Evolutionary conservation across 2,888 invertebrate species (phyloP).

Genomic region (Exocentrus adspersus): DNA sequence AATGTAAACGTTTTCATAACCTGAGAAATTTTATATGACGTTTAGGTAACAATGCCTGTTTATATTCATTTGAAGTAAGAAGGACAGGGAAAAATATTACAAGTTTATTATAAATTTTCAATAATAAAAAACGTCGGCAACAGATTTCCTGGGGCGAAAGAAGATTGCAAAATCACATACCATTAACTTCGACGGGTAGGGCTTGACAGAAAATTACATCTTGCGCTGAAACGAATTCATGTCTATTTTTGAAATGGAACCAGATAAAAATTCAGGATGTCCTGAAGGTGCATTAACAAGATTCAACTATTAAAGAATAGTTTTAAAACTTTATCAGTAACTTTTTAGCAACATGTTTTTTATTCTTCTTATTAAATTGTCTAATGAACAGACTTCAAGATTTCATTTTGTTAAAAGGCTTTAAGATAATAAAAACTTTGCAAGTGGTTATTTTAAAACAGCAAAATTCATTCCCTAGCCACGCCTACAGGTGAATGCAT

Average conservation of each 20-base stretch:
- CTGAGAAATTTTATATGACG: too few species aligned
- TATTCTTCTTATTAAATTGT: too few species aligned
- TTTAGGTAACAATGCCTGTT: too few species aligned
- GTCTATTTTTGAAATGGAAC: not conserved
- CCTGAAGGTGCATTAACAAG: too few species aligned
- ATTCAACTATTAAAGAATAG: too few species aligned
- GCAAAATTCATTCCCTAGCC: not conserved
- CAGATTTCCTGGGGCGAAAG: not conserved
- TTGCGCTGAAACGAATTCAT: not conserved
- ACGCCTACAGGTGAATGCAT: not conserved
- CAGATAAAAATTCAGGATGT: not conserved
- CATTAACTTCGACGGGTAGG: not conserved
- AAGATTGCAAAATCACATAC: not conserved
- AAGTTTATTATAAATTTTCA: constrained; percentile 1
- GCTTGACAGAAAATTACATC: not conserved
- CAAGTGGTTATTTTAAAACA: not conserved
- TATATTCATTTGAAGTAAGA: too few species aligned
- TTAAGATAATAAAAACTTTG: too few species aligned
- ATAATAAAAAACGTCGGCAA: not conserved
- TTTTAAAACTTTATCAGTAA: too few species aligned
- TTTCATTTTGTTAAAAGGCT: too few species aligned
- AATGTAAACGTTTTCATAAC: too few species aligned
- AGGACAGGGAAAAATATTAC: not conserved
- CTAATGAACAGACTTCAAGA: too few species aligned
- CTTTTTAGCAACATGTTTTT: too few species aligned